Conservation (phyloP, 1,140 invertebrate species). For the Paralvinella palmiformis region DNA sequence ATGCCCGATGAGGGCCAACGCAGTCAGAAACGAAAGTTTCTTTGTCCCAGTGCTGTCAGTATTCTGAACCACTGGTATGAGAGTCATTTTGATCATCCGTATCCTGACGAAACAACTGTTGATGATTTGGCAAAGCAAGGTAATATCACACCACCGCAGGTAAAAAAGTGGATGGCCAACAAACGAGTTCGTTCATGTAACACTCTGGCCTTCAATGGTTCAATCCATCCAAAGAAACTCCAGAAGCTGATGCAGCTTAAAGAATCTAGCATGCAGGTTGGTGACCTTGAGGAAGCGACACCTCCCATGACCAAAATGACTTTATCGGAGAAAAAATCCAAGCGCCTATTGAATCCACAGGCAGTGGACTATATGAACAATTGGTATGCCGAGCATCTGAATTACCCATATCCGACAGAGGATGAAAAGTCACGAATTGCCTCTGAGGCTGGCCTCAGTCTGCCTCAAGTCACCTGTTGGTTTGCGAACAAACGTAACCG, state of each 20-base stretch:
- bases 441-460: not conserved
- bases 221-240: slow-evolving; percentile 30
- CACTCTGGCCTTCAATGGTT: slow-evolving; percentile 36
- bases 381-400: slow-evolving; percentile 8
- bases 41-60: not conserved
- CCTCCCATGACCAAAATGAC: not conserved
- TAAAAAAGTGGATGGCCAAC: slow-evolving; percentile 43
- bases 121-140: slow-evolving; percentile 22
- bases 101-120: slow-evolving; percentile 31
- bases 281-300: not conserved
- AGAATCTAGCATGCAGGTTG: not conserved
- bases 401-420: slow-evolving; percentile 5
- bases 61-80: slow-evolving; percentile 34
- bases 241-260: slow-evolving; percentile 8
- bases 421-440: slow-evolving; percentile 6
- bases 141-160: slow-evolving; percentile 29
- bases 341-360: not conserved
- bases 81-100: slow-evolving; percentile 31
- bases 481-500: slow-evolving; percentile 13
- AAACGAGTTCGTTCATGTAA: slow-evolving; percentile 38
- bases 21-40: not conserved
- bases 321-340: not conserved
- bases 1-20: too few species aligned
- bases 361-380: slow-evolving; percentile 4
- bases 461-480: slow-evolving; percentile 8